phyloP scores from a whole-genome alignment of 2,888 invertebrate species.

The Physocephala rufipes region DNA sequence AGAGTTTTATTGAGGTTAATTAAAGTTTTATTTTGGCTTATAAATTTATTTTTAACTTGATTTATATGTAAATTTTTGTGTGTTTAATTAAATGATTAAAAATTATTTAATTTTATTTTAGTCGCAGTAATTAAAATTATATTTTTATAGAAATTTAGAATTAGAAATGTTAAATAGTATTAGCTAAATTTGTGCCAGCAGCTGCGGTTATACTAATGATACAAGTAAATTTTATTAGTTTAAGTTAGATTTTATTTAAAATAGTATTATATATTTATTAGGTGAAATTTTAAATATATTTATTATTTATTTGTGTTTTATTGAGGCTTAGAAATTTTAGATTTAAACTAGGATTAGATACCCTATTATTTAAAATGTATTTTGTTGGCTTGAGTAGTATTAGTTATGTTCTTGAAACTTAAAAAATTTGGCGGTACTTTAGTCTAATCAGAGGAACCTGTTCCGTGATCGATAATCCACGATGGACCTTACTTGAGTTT shows the following conservation, averaged over 20 bases:
- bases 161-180: constrained; percentile 71
- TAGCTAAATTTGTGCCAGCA: constrained; percentile 73
- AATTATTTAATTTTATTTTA: constrained; percentile 58
- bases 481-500: constrained; percentile 58
- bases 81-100: constrained; percentile 65
- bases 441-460: constrained; percentile 77
- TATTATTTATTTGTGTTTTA: constrained; percentile 67
- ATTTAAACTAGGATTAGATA: constrained; percentile 75
- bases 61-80: constrained; percentile 70
- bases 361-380: constrained; percentile 71
- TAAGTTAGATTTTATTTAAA: constrained; percentile 71
- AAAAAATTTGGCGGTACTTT: constrained; percentile 77
- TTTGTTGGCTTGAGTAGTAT: constrained; percentile 68
- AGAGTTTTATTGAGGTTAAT: constrained; percentile 58
- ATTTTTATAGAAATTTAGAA: constrained; percentile 71
- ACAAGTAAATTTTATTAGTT: constrained; percentile 69
- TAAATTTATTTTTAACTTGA: constrained; percentile 68
- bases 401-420: constrained; percentile 72
- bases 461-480: constrained; percentile 75
- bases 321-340: constrained; percentile 71
- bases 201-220: constrained; percentile 75
- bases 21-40: constrained; percentile 68
- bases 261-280: constrained; percentile 69
- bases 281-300: constrained; percentile 54
- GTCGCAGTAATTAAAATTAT: constrained; percentile 69